phyloP scores from a whole-genome alignment of 2,797 vertebrate genomes.

The Lepilemur septentrionalis region DNA sequence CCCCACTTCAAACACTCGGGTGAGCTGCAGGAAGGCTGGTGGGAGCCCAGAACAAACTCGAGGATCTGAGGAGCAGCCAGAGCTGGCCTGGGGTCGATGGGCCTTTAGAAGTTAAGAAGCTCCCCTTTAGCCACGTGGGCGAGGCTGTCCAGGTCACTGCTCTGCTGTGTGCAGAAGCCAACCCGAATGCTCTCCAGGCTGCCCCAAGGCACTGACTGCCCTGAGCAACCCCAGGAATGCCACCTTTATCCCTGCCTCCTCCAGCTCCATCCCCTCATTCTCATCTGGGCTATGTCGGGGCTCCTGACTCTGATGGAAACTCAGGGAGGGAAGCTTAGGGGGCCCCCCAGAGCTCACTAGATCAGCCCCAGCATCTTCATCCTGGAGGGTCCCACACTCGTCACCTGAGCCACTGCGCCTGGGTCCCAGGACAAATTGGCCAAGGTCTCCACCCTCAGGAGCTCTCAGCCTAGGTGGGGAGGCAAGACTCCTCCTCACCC shows the following conservation, averaged over 20 bases:
- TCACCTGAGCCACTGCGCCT: background rate
- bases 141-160: background rate
- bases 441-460: background rate
- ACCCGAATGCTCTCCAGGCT: background rate
- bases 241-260: background rate
- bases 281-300: background rate
- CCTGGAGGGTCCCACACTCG: too few species aligned
- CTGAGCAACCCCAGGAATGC: rapidly evolving
- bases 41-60: constrained; percentile 33
- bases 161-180: background rate
- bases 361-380: background rate
- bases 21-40: constrained; percentile 31
- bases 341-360: background rate
- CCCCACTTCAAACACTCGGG: constrained; percentile 60
- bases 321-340: background rate
- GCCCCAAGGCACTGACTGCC: background rate
- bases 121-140: background rate
- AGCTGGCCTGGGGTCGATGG: constrained; percentile 30
- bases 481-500: background rate
- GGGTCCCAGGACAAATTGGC: background rate
- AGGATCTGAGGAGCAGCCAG: constrained; percentile 6
- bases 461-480: background rate
- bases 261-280: background rate
- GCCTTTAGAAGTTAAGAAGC: constrained; percentile 29
- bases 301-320: background rate